Base-by-base conservation (phyloP, 2,888 invertebrate species). In the Chymomyza caudatula region DNA sequence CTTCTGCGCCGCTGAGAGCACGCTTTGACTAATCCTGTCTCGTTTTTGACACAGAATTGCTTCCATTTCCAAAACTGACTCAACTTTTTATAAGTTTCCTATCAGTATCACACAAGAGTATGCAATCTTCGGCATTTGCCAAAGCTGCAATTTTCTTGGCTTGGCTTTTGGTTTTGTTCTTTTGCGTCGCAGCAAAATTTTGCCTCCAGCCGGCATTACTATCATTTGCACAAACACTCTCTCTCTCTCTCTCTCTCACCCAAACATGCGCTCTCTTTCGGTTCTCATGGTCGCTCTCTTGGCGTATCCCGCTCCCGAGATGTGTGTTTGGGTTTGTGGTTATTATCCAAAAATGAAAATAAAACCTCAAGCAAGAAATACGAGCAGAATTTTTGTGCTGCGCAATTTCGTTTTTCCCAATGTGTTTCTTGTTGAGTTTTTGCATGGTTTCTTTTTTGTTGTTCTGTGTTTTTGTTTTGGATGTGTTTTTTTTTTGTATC, bases 371-470 rank as follows among this genome's bases (percentile, higher is more conserved):
- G 51, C 44, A 54, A 44, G 65, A 70, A 60, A 42, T 62, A 54
- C 56, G 61, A 43, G n/a, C 49, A 61, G 62, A 54, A 63, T 65
- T 68, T 69, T 58, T 59, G 20, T 17, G 67, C 84, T 80, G 80
- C 80, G 80, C 84, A 80, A 80, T 80, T 84, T 80, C 78, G 71
- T 73, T 20, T 17, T 8, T 47, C 44, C 44, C 44, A 47, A 15
- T 17, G 44, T 47, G 44, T 47, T 15, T 47, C 15, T 51, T 19
- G 20, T 51, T 51, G 8, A 51, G 11, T 19, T 19, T 19, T 20
- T 19, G 17, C 13, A 51, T 47, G 25, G 4, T 60, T 23, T 43
- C 51, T 6, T 44, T 53, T 55, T 47, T 52, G 52, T 37, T 53
- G 22, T 13, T 42, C 23, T 13, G n/a, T 17, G 11, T 22, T 51